phyloP scores from a whole-genome alignment of 2,113 vertebrate genomes.

The Cromileptes altivelis region DNA sequence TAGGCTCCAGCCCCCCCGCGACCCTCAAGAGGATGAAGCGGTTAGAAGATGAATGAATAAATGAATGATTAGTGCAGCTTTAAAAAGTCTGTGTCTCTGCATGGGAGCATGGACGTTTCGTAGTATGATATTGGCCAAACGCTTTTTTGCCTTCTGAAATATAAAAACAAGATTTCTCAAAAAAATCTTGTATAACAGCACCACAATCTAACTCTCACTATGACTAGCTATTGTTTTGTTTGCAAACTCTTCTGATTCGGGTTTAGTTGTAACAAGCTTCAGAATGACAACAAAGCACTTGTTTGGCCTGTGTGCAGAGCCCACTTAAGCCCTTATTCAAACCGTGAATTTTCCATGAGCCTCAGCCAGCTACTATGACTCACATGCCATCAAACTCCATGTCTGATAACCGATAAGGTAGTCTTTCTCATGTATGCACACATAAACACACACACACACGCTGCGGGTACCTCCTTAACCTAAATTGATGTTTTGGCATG shows the following conservation, averaged over 20 bases:
- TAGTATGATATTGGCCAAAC: background rate
- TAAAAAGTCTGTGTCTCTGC: background rate
- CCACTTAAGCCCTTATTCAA: conserved; percentile 57
- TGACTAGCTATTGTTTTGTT: conserved; percentile 21
- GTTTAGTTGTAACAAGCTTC: conserved; percentile 35
- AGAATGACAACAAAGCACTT: conserved; percentile 60
- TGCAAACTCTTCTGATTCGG: conserved; percentile 13
- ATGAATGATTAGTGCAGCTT: background rate
- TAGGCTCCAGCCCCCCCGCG: too few species aligned
- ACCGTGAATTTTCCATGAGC: conserved; percentile 70
- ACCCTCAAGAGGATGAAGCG: too few species aligned
- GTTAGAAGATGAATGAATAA: too few species aligned
- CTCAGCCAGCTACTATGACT: conserved; percentile 54
- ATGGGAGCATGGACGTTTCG: background rate
- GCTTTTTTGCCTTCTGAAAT: background rate
- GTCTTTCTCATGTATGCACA: conserved; percentile 20
- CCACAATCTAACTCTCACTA: background rate
- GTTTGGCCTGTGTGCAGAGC: conserved; percentile 36
- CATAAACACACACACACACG: conserved; percentile 28
- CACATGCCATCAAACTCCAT: conserved; percentile 65
- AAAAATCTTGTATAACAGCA: background rate
- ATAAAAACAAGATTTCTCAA: background rate
- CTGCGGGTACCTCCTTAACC: conserved; percentile 32
- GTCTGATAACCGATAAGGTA: conserved; percentile 63
- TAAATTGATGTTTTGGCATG: conserved; percentile 69